Percentiles rank a stretch among this genome's conserved stretches.
Evolutionary conservation across 2,888 invertebrate genomes (phyloP).

Genomic region (Eulithis prunata): DNA sequence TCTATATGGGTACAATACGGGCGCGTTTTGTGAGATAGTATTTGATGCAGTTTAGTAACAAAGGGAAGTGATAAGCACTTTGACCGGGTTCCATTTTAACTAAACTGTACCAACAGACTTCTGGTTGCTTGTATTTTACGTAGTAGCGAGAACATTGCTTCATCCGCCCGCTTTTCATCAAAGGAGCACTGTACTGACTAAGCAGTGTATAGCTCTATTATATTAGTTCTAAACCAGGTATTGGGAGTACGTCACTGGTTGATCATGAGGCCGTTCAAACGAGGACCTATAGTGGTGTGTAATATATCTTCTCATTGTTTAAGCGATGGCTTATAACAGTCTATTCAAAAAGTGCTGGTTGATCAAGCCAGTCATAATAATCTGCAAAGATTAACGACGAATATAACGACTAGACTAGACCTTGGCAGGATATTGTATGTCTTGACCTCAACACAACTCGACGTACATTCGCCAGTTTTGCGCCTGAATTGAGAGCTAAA

Average conservation of each 20-base stretch:
- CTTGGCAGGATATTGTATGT: slow-evolving; percentile 5
- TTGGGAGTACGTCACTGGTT: not conserved
- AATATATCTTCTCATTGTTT: not conserved
- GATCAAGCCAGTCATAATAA: no score
- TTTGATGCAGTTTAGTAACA: not conserved
- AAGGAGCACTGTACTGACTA: no score
- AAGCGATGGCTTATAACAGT: no score
- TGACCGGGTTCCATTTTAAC: not conserved
- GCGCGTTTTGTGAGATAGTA: not conserved
- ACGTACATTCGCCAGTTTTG: not conserved
- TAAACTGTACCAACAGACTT: no score
- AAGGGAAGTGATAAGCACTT: slow-evolving; percentile 5
- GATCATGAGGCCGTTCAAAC: slow-evolving; percentile 23
- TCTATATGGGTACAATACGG: not conserved
- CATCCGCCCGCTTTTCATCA: no score
- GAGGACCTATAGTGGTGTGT: slow-evolving; percentile 11
- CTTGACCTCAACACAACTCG: not conserved
- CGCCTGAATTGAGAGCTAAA: not conserved
- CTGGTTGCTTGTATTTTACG: no score
- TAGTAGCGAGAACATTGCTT: no score
- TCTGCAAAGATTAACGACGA: not conserved
- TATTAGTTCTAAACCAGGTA: no score
- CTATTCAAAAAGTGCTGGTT: no score
- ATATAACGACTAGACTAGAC: not conserved
- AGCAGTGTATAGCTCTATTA: no score